These are phyloP conservation scores for Tamias sibiricus DNA, from an alignment of 2,113 vertebrate species.

Conservation along the genomic window DNA sequence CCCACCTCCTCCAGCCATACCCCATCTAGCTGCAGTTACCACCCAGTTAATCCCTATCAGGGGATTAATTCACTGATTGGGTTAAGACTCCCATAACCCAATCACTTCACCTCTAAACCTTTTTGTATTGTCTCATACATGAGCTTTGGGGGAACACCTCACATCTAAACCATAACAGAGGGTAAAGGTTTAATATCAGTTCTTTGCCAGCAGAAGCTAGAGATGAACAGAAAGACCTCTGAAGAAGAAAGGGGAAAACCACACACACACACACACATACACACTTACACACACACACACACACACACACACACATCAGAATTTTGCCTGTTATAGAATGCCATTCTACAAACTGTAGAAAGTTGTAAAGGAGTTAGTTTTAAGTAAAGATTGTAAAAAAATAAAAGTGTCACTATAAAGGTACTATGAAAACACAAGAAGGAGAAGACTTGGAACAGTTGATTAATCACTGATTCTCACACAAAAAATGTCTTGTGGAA, in stretches of 20 bases:
- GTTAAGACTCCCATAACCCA: too few relatives aligned
- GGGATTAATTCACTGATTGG: too few relatives aligned
- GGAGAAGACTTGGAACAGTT: background rate
- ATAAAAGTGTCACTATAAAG: background rate
- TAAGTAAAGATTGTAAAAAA: slow-evolving; percentile 37
- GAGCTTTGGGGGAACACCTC: too few relatives aligned
- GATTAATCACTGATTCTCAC: background rate
- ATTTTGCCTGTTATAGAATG: background rate
- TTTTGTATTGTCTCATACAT: too few relatives aligned
- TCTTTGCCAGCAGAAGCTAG: background rate
- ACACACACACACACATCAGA: background rate
- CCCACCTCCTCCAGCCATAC: too few relatives aligned
- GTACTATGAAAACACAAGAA: background rate
- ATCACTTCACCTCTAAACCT: too few relatives aligned
- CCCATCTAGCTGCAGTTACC: too few relatives aligned
- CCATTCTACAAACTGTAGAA: slow-evolving; percentile 30
- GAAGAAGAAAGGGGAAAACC: background rate
- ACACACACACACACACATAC: background rate
- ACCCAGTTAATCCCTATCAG: too few relatives aligned
- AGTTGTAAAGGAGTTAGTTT: background rate
- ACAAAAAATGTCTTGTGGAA: slow-evolving; percentile 44
- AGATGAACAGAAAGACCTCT: background rate
- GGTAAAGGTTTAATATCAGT: slow-evolving; percentile 19
- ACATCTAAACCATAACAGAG: too few relatives aligned
- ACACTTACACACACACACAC: background rate